Evolutionary conservation across 2,113 vertebrate species (phyloP), one percentile per base, ranked within the genome.

Genomic region (Scophthalmus maximus): DNA sequence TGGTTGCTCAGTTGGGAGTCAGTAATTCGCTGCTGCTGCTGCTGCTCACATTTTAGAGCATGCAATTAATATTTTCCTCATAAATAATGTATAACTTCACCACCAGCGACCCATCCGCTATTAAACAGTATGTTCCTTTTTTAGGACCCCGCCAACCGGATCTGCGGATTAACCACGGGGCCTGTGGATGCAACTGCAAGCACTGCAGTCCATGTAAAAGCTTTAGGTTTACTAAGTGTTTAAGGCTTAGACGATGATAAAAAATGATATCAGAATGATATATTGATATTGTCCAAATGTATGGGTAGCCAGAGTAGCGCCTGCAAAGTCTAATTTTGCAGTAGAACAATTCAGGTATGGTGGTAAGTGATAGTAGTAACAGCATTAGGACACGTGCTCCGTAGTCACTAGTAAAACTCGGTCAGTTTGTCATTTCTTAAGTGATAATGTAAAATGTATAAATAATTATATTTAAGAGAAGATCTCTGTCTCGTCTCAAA

Each of bases 71-170:
- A 53, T 30, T 53, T 53, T 30, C 4, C 17, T 53, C 26, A 53
- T 53, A 18, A 53, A 53, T 53, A 9, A 53, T 50, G 17, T 25
- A 53, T 53, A 27, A 29, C 30, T 53, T 53, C 26, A 30, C 51
- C 5, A 30, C 23, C 12, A 9, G 49, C 8, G 17, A 50, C 49
- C 1, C 22, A 53, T 17, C 14, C 10, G 26, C 51, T 9, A 53
- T 29, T 53, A 9, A 7, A 53, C 2, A 30, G 26, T 53, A 27
- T 52, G 15, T 29, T 53, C 51, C 17, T n/a, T n/a, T 27, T 27
- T 18, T 9, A 50, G 25, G 49, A 50, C 49, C 49, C 49, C 49
- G 30, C 8, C 2, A n/a, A 17, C 17, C 15, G 8, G 15, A 53
- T 53, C 26, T 53, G 17, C 8, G 8, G 51, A 53, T 53, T n/a